A percentile compares a stretch with the other conserved stretches of the same genome.
Conservation (phyloP, 2,888 invertebrate species). For the Glaucopsyche alexis region DNA sequence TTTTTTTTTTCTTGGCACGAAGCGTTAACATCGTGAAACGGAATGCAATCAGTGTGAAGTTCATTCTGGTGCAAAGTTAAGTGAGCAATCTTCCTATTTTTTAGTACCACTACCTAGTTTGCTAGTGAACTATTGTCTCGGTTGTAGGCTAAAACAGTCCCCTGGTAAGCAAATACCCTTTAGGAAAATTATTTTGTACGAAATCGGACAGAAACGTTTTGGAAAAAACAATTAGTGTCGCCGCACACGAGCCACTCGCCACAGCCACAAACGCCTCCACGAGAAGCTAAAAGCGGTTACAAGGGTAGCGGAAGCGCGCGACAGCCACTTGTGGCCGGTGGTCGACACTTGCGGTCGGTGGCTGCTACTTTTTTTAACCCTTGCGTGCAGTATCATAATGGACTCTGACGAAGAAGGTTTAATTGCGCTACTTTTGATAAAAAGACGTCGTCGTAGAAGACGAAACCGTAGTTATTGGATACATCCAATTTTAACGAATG, state of each 20-base stretch:
- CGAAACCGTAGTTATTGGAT: slow-evolving; percentile 42
- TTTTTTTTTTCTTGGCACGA: too few species aligned
- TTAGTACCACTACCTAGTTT: too few species aligned
- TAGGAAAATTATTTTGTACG: too few species aligned
- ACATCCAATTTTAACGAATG: slow-evolving; percentile 42
- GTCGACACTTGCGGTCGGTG: slow-evolving; percentile 38
- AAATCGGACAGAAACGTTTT: too few species aligned
- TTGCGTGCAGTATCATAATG: slow-evolving; percentile 34
- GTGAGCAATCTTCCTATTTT: too few species aligned
- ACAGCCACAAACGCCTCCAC: slow-evolving; percentile 35
- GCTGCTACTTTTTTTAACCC: slow-evolving; percentile 32
- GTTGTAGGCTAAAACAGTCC: too few species aligned
- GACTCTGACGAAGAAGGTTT: slow-evolving; percentile 46
- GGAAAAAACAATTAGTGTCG: slow-evolving; percentile 15
- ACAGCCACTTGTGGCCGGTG: slow-evolving; percentile 43
- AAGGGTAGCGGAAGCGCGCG: slow-evolving; percentile 43
- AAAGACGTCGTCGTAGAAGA: slow-evolving; percentile 43
- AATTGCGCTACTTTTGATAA: slow-evolving; percentile 43
- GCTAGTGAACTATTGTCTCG: too few species aligned
- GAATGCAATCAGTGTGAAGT: too few species aligned
- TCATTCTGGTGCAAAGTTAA: too few species aligned
- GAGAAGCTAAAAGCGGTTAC: slow-evolving; percentile 41
- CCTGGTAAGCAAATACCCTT: too few species aligned
- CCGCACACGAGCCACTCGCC: slow-evolving; percentile 32
- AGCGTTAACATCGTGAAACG: too few species aligned